phyloP scores from a whole-genome alignment of 2,113 vertebrate genomes.

The Callionymus lyra region DNA sequence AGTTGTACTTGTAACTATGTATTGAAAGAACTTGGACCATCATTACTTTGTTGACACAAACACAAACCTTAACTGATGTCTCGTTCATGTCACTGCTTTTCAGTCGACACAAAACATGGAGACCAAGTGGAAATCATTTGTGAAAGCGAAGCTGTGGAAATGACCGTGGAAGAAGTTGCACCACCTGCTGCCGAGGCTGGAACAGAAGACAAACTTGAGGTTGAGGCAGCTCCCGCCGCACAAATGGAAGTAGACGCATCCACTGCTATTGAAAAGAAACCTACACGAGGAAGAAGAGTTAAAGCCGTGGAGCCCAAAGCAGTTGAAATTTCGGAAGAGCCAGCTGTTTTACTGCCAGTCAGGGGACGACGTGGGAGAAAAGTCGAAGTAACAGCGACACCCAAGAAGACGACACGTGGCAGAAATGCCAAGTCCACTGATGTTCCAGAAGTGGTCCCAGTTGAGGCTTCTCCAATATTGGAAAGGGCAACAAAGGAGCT shows the following conservation, averaged over 20 bases:
- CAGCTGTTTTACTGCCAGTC: constrained; percentile 9
- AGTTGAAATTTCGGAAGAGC: constrained; percentile 9
- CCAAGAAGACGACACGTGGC: constrained; percentile 31
- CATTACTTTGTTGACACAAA: no score
- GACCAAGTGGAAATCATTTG: no score
- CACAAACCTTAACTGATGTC: no score
- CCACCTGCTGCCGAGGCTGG: constrained; percentile 5
- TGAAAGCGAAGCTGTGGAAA: no score
- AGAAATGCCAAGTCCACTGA: constrained; percentile 20
- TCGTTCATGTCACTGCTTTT: no score
- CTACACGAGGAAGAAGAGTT: constrained; percentile 17
- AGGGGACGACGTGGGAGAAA: constrained; percentile 47
- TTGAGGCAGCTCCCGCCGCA: constrained; percentile 1
- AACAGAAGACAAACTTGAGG: not conserved
- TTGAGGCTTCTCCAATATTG: no score
- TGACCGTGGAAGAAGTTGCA: not conserved
- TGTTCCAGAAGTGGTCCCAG: constrained; percentile 4
- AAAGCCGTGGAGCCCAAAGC: constrained; percentile 3
- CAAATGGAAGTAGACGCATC: constrained; percentile 1
- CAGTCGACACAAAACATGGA: no score
- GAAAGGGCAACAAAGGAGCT: constrained; percentile 5
- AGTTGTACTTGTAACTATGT: no score
- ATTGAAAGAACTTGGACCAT: no score
- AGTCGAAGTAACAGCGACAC: constrained; percentile 19
- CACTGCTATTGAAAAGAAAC: constrained; percentile 2